phyloP scores from a whole-genome alignment of 1,140 invertebrate species.

The Drosophila eugracilis region DNA sequence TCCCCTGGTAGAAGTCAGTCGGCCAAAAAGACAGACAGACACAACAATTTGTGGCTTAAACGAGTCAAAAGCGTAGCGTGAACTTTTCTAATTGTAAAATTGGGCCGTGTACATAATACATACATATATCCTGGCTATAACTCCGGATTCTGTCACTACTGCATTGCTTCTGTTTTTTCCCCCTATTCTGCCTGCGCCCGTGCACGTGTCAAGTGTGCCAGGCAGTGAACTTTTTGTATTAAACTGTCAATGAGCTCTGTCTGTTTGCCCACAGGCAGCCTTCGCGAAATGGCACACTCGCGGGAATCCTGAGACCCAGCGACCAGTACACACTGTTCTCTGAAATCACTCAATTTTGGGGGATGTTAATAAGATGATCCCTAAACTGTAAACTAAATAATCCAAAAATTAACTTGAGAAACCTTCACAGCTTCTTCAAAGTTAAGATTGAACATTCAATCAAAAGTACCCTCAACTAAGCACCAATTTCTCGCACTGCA shows the following conservation, averaged over 20 bases:
- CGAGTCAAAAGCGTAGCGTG: slow-evolving; percentile 39
- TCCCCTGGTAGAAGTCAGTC: slow-evolving; percentile 5
- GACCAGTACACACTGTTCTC: background rate
- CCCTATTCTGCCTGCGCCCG: too few relatives aligned
- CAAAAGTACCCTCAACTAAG: too few relatives aligned
- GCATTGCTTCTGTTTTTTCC: background rate
- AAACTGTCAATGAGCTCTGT: slow-evolving; percentile 54
- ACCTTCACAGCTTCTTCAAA: too few relatives aligned
- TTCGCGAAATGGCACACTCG: slow-evolving; percentile 19
- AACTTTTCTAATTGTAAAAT: slow-evolving; percentile 64
- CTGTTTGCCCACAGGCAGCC: slow-evolving; percentile 14
- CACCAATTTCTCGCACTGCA: slow-evolving; percentile 7
- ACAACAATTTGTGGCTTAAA: slow-evolving; percentile 41
- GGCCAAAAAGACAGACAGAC: slow-evolving; percentile 2
- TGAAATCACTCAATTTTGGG: too few relatives aligned
- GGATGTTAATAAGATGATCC: too few relatives aligned
- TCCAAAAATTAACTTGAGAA: too few relatives aligned
- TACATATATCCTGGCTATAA: slow-evolving; percentile 4
- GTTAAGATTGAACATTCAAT: too few relatives aligned
- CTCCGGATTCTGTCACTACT: slow-evolving; percentile 12
- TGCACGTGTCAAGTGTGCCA: slow-evolving; percentile 51
- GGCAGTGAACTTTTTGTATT: slow-evolving; percentile 60
- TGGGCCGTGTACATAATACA: slow-evolving; percentile 34
- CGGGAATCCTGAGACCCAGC: background rate
- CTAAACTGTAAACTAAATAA: too few relatives aligned